These are phyloP conservation scores for Paramuricea clavata DNA, from an alignment of 92 coral and sea anemone genomes.

Conservation along the genomic window DNA sequence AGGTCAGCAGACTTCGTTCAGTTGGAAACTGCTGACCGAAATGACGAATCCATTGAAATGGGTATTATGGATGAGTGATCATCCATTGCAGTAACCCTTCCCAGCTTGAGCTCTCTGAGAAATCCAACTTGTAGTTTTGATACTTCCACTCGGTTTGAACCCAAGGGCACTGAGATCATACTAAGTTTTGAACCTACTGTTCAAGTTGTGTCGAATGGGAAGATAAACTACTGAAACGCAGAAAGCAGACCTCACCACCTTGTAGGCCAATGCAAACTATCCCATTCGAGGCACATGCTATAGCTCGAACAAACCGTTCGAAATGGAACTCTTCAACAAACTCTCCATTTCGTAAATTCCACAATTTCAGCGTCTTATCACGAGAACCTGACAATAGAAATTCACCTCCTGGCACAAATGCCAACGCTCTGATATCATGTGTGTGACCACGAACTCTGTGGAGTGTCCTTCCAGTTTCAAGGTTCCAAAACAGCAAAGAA, in stretches of 20 bases:
- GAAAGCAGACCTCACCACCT: constrained; percentile 64
- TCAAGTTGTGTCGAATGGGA: neutral
- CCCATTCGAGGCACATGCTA: constrained; percentile 54
- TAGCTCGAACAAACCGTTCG: constrained; percentile 55
- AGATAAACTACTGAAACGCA: constrained; percentile 1
- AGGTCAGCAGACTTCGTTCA: too few relatives aligned
- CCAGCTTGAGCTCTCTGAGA: too few relatives aligned
- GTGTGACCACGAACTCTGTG: constrained; percentile 29
- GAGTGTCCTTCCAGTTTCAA: neutral
- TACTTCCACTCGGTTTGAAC: too few relatives aligned
- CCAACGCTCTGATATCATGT: constrained; percentile 47
- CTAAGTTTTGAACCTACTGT: neutral
- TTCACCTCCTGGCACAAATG: constrained; percentile 31
- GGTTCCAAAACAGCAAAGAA: constrained; percentile 56
- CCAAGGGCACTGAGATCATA: too few relatives aligned
- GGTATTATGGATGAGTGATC: too few relatives aligned
- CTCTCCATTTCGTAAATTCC: constrained; percentile 36
- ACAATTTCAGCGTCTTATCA: constrained; percentile 61
- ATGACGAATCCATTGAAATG: too few relatives aligned
- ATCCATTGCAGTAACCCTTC: too few relatives aligned
- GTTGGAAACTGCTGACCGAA: too few relatives aligned
- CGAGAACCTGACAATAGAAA: constrained; percentile 65
- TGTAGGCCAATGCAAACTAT: constrained; percentile 57
- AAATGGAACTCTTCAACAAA: constrained; percentile 60
- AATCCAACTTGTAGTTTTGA: too few relatives aligned